A percentile compares a stretch with the other conserved stretches of the same genome.
phyloP scores from a whole-genome alignment of 2,113 vertebrate species.

The Orycteropus afer region DNA sequence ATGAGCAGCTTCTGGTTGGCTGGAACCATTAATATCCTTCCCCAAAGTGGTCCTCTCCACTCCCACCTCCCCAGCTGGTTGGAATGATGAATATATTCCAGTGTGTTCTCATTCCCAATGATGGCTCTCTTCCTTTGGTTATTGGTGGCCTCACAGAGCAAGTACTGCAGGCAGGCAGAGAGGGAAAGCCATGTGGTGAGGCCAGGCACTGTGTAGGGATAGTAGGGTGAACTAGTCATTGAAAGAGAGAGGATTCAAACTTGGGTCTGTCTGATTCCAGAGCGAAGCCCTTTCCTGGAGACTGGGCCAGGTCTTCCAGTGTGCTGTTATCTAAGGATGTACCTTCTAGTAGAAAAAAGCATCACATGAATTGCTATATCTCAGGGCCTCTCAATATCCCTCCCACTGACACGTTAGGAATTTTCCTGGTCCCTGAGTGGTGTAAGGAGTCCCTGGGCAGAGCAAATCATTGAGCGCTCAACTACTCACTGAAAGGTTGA shows the following conservation, averaged over 20 bases:
- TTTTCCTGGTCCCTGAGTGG: background rate
- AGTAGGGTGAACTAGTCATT: rapidly evolving
- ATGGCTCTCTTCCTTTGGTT: background rate
- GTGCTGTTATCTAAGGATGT: background rate
- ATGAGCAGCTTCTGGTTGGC: conserved; percentile 61
- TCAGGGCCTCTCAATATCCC: background rate
- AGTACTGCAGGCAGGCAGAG: background rate
- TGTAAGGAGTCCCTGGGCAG: too few species aligned
- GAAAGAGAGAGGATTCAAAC: background rate
- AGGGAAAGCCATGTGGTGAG: rapidly evolving
- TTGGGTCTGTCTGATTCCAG: background rate
- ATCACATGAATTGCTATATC: rapidly evolving
- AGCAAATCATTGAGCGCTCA: background rate
- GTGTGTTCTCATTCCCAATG: background rate
- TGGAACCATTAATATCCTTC: background rate
- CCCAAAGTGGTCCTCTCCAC: background rate
- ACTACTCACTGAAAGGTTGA: background rate
- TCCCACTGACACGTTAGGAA: background rate
- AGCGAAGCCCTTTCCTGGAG: background rate
- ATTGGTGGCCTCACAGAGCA: background rate
- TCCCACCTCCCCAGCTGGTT: background rate
- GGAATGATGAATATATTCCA: background rate
- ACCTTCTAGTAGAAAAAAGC: background rate
- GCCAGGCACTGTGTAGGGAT: rapidly evolving
- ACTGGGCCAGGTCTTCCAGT: rapidly evolving